These are phyloP conservation scores for Eurytoma adleriae DNA, from an alignment of 2,888 invertebrate genomes.

Conservation along the genomic window DNA sequence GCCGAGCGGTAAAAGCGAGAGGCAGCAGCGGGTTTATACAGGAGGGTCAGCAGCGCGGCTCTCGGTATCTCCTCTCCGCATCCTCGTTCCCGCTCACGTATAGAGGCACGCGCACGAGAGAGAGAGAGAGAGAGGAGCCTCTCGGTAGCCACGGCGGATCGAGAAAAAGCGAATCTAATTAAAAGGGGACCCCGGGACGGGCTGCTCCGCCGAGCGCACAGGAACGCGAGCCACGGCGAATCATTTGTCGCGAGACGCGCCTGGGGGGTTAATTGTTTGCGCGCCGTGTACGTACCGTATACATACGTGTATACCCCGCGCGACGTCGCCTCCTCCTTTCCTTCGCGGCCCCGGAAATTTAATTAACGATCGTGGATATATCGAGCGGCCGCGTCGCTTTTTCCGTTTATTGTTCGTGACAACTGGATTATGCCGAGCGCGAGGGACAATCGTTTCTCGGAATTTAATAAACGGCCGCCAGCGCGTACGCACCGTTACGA, in stretches of 20 bases:
- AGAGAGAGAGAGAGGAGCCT: neutral
- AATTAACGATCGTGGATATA: constrained; percentile 48
- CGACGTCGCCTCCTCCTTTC: neutral
- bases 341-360: constrained; percentile 40
- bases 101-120: neutral
- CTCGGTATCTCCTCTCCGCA: no score
- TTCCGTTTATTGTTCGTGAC: constrained; percentile 31
- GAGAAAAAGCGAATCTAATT: constrained; percentile 55
- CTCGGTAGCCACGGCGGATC: neutral
- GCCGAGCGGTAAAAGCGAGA: neutral
- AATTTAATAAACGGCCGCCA: constrained; percentile 32
- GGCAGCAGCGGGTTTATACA: neutral
- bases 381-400: constrained; percentile 1
- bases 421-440: constrained; percentile 40
- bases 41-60: constrained; percentile 2
- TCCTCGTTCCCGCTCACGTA: neutral
- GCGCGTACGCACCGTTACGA: constrained; percentile 2
- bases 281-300: neutral
- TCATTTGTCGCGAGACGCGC: constrained; percentile 54
- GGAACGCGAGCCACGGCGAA: neutral
- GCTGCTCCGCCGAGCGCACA: constrained; percentile 16
- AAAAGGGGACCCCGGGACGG: constrained; percentile 36
- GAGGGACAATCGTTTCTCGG: constrained; percentile 16
- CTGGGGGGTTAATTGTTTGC: constrained; percentile 50
- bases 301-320: no score